phyloP scores from a whole-genome alignment of 2,888 invertebrate genomes.

The Euphydryas editha region DNA sequence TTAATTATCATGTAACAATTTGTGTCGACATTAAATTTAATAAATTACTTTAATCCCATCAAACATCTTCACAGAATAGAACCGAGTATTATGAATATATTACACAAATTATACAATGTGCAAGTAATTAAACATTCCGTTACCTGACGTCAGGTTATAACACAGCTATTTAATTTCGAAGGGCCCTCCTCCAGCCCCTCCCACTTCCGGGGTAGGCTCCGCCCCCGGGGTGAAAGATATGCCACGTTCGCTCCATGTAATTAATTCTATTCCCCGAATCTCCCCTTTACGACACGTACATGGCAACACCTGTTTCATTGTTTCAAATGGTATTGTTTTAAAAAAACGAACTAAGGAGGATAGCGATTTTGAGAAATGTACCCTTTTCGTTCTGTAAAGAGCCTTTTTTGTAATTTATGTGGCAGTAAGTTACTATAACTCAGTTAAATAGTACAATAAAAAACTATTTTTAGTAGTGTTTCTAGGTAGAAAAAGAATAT shows the following conservation, averaged over 20 bases:
- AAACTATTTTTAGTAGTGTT: too few relatives aligned
- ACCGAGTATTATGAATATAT: constrained; percentile 31
- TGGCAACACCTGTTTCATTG: constrained; percentile 40
- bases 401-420: not conserved
- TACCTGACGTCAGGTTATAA: constrained; percentile 49
- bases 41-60: not conserved
- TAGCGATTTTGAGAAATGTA: not conserved
- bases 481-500: too few relatives aligned
- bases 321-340: constrained; percentile 32
- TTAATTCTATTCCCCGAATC: constrained; percentile 52
- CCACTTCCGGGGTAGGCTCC: constrained; percentile 46
- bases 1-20: too few relatives aligned
- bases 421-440: not conserved
- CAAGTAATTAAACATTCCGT: constrained; percentile 49
- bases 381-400: not conserved
- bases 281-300: constrained; percentile 29
- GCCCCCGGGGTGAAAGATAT: constrained; percentile 49
- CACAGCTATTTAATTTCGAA: constrained; percentile 50
- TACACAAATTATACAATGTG: constrained; percentile 34
- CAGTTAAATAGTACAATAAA: not conserved
- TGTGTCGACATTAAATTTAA: not conserved
- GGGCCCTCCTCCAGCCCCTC: constrained; percentile 41
- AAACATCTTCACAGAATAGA: constrained; percentile 25
- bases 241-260: constrained; percentile 50
- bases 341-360: not conserved